Conservation (phyloP, 2,888 invertebrate species). For the Alsophila aescularia region DNA sequence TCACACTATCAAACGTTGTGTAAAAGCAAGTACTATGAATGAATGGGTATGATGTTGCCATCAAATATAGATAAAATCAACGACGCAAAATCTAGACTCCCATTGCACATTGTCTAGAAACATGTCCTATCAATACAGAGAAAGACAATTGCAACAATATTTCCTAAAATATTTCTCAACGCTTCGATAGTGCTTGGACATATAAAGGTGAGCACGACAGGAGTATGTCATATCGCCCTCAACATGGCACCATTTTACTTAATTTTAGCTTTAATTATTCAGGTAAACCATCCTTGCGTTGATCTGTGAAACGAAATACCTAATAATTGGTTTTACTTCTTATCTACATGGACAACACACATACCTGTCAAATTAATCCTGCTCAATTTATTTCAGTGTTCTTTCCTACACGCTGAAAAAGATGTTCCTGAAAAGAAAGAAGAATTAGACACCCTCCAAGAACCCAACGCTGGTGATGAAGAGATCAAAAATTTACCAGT, state of each 20-base stretch:
- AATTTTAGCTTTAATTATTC: slow-evolving; percentile 63
- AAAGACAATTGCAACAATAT: slow-evolving; percentile 40
- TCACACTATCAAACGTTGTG: too few relatives aligned
- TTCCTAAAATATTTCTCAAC: slow-evolving; percentile 57
- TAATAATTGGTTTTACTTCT: too few relatives aligned
- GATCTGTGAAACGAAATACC: neutral
- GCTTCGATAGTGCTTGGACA: slow-evolving; percentile 53
- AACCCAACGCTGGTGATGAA: slow-evolving; percentile 44
- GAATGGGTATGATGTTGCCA: too few relatives aligned
- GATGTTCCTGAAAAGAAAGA: slow-evolving; percentile 43
- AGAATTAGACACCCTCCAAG: slow-evolving; percentile 41
- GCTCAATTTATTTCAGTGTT: slow-evolving; percentile 52
- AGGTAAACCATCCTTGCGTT: slow-evolving; percentile 55
- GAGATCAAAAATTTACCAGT: slow-evolving; percentile 44
- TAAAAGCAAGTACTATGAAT: too few relatives aligned
- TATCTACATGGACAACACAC: too few relatives aligned
- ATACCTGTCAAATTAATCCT: too few relatives aligned
- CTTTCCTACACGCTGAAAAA: slow-evolving; percentile 48
- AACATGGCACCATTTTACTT: slow-evolving; percentile 67
- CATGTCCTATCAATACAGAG: slow-evolving; percentile 48
- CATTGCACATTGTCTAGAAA: slow-evolving; percentile 40
- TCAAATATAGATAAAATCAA: neutral
- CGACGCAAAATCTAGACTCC: neutral
- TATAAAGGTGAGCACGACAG: slow-evolving; percentile 50
- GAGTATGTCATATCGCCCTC: slow-evolving; percentile 42